A percentile compares a stretch with the other conserved stretches of the same genome.
phyloP scores from a whole-genome alignment of 2,888 invertebrate genomes.

The Cryptocephalus primarius region DNA sequence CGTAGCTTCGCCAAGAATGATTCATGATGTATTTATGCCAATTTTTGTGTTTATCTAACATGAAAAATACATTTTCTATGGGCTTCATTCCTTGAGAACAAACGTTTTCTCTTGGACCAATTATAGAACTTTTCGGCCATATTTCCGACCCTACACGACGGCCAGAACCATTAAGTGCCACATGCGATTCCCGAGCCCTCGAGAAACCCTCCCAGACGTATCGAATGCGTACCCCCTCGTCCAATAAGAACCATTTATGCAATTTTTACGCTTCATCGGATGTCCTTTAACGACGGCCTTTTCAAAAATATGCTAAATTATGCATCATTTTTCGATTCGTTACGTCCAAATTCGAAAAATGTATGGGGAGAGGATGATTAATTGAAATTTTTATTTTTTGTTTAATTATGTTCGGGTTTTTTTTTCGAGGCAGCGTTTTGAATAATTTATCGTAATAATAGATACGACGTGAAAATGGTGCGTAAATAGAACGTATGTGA shows the following conservation, averaged over 20 bases:
- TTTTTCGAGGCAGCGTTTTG: too few relatives aligned
- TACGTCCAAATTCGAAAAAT: not conserved
- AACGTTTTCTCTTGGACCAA: not conserved
- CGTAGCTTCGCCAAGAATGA: too few relatives aligned
- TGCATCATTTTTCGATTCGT: conserved; percentile 19
- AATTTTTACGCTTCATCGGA: conserved; percentile 22
- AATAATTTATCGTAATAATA: too few relatives aligned
- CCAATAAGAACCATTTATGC: conserved; percentile 21
- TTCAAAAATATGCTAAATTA: conserved; percentile 23
- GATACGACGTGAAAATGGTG: too few relatives aligned
- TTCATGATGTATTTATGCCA: too few relatives aligned
- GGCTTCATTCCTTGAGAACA: too few relatives aligned
- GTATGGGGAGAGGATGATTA: too few relatives aligned
- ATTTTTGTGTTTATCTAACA: too few relatives aligned
- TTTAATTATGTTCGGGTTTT: too few relatives aligned
- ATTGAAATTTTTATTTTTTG: too few relatives aligned
- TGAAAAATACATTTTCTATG: too few relatives aligned
- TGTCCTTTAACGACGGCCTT: conserved; percentile 17
- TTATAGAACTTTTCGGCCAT: not conserved
- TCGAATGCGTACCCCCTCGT: conserved; percentile 8
- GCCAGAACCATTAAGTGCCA: not conserved
- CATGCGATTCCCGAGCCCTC: not conserved
- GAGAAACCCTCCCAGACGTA: conserved; percentile 11
- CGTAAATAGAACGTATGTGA: too few relatives aligned
- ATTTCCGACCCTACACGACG: not conserved